These are phyloP conservation scores for Hesperia comma DNA, from an alignment of 2,888 invertebrate genomes.

Conservation along the genomic window DNA sequence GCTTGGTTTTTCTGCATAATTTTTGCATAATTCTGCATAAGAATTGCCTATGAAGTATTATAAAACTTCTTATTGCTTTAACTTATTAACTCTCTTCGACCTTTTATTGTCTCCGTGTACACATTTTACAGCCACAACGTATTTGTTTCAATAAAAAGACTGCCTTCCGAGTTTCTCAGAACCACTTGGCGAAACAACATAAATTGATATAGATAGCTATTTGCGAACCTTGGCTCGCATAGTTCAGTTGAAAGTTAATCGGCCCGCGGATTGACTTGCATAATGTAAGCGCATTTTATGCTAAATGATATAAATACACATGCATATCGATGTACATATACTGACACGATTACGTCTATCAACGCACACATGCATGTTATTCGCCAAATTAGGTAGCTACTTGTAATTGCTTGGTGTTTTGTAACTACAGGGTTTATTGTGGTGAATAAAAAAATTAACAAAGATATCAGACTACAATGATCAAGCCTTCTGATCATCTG, in stretches of 20 bases:
- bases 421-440: conserved; percentile 9
- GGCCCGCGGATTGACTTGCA: conserved; percentile 44
- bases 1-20: too few relatives aligned
- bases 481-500: too few relatives aligned
- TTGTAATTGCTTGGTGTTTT: conserved; percentile 3
- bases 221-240: conserved; percentile 49
- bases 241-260: conserved; percentile 53
- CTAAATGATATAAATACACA: conserved; percentile 43
- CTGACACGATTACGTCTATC: conserved; percentile 29
- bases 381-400: neutral
- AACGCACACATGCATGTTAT: conserved; percentile 12
- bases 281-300: conserved; percentile 43
- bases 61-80: too few relatives aligned
- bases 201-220: conserved; percentile 28
- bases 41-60: too few relatives aligned
- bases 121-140: too few relatives aligned
- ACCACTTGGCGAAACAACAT: conserved; percentile 34
- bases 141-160: neutral
- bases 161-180: conserved; percentile 8
- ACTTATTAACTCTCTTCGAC: too few relatives aligned
- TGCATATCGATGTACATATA: conserved; percentile 28
- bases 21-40: too few relatives aligned
- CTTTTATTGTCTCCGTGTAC: too few relatives aligned
- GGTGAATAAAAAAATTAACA: neutral
- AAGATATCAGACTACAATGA: too few relatives aligned